These are phyloP conservation scores for Myotis lucifugus DNA, from an alignment of 2,113 vertebrate genomes.

Conservation along the genomic window DNA sequence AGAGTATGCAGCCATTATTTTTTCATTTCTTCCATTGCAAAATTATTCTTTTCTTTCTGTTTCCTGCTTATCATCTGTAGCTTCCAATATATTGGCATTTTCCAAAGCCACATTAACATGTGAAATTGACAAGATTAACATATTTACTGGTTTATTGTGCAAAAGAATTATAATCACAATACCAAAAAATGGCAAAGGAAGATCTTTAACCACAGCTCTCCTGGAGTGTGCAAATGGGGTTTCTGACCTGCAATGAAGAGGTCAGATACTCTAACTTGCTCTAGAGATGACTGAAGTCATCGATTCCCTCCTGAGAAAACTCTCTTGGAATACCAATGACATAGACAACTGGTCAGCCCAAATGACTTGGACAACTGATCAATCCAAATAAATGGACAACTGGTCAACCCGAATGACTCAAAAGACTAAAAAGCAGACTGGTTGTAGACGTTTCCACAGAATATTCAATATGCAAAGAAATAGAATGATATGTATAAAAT, in stretches of 20 bases:
- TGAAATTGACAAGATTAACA: slow-evolving; percentile 50
- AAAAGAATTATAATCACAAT: slow-evolving; percentile 34
- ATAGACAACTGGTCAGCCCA: neutral
- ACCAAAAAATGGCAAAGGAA: neutral
- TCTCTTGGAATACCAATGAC: neutral
- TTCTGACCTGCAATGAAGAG: neutral
- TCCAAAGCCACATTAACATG: slow-evolving; percentile 66
- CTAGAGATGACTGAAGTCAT: neutral
- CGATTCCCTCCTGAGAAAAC: neutral
- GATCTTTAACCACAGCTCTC: neutral
- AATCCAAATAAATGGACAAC: no score
- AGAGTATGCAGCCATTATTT: neutral
- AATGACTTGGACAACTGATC: no score
- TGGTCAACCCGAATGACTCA: no score
- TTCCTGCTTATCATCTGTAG: slow-evolving; percentile 47
- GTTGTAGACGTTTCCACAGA: neutral
- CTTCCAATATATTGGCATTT: slow-evolving; percentile 53
- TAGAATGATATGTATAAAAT: neutral
- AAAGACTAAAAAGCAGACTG: neutral
- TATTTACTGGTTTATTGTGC: slow-evolving; percentile 40
- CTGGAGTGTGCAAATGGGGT: neutral
- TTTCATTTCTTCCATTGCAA: neutral
- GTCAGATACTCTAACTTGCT: neutral
- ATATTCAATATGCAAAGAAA: neutral
- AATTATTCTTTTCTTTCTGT: neutral